Percentiles rank a stretch among this genome's conserved stretches.
Conservation (phyloP, 2,888 invertebrate genomes). For the Hirudinaria manillensis region DNA sequence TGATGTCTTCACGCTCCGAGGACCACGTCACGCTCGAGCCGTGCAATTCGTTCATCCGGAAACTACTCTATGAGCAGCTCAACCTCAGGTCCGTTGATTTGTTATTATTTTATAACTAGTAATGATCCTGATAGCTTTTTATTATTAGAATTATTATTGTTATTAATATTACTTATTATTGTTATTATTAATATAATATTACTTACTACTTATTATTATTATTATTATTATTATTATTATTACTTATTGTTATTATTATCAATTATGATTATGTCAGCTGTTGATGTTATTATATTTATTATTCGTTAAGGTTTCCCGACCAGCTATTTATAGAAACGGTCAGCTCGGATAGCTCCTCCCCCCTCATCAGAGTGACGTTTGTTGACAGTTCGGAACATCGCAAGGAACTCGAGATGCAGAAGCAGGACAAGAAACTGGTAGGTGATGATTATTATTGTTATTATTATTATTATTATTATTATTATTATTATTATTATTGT, state of each 20-base stretch:
- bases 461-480: background rate
- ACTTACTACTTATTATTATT: background rate
- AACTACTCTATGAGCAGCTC: constrained; percentile 16
- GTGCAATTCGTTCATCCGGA: constrained; percentile 12
- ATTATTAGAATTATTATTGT: too few relatives aligned
- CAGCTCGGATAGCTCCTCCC: constrained; percentile 65
- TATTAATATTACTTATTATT: too few relatives aligned
- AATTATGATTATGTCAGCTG: background rate
- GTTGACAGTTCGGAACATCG: background rate
- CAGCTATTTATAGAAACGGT: constrained; percentile 12
- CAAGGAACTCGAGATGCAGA: constrained; percentile 15
- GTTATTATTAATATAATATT: too few relatives aligned
- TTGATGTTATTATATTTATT: too few relatives aligned
- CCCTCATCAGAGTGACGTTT: constrained; percentile 59
- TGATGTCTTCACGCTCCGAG: background rate
- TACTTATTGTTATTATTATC: background rate
- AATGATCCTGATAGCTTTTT: too few relatives aligned
- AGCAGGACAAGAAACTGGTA: background rate
- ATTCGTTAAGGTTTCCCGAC: background rate
- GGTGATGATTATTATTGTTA: background rate
- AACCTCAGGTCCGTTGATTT: background rate
- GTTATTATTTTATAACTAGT: too few relatives aligned
- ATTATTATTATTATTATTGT: background rate
- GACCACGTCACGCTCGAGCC: background rate
- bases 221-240: too few relatives aligned